Conservation (phyloP, 2,888 invertebrate genomes). For the Tetramorium bicarinatum region DNA sequence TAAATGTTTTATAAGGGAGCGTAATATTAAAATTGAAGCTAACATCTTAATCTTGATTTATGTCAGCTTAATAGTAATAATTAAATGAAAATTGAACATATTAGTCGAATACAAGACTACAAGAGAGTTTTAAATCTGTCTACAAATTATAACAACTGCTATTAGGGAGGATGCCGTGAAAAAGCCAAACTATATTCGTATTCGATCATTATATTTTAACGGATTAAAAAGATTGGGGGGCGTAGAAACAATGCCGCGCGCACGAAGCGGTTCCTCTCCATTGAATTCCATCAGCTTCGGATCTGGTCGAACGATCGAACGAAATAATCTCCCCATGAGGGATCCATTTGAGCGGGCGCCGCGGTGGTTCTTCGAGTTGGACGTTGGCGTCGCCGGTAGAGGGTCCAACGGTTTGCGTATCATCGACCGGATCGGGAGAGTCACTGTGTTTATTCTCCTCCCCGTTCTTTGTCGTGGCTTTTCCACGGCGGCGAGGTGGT, state of each 20-base stretch:
- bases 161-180: not conserved
- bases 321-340: constrained; percentile 37
- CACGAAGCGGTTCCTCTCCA: constrained; percentile 43
- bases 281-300: constrained; percentile 48
- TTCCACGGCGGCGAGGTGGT: constrained; percentile 67
- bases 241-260: constrained; percentile 42
- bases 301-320: constrained; percentile 50
- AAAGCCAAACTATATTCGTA: constrained; percentile 14
- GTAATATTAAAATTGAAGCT: not conserved
- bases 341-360: constrained; percentile 25
- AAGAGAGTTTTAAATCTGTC: not conserved
- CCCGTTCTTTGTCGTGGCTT: constrained; percentile 53
- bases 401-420: constrained; percentile 33
- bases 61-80: not conserved
- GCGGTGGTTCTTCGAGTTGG: constrained; percentile 50
- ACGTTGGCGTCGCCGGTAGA: constrained; percentile 57
- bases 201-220: constrained; percentile 28
- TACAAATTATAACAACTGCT: constrained; percentile 1
- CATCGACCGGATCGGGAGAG: constrained; percentile 50
- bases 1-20: not conserved
- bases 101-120: not conserved
- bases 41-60: constrained; percentile 1
- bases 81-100: constrained; percentile 6
- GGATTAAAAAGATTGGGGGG: constrained; percentile 42
- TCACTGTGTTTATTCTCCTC: constrained; percentile 64